phyloP scores from a whole-genome alignment of 2,113 vertebrate species.

The Lasiurus cinereus region DNA sequence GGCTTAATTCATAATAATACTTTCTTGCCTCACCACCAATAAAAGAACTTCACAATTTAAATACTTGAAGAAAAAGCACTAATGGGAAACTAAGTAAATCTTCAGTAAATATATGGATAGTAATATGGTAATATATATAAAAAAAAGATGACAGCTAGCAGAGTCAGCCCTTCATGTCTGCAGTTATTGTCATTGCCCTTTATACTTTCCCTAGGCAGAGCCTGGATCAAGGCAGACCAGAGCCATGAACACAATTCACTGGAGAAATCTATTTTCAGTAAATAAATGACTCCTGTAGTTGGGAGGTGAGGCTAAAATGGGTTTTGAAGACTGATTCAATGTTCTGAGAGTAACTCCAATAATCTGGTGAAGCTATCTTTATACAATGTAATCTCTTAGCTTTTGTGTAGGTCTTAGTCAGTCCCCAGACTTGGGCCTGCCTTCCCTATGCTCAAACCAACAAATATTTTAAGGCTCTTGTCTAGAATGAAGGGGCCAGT shows the following conservation, averaged over 20 bases:
- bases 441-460: not conserved
- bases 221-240: slow-evolving; percentile 36
- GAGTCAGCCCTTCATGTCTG: not conserved
- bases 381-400: not conserved
- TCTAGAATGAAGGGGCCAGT: not conserved
- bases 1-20: not conserved
- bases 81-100: slow-evolving; percentile 40
- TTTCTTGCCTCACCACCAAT: not conserved
- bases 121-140: not conserved
- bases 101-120: slow-evolving; percentile 1
- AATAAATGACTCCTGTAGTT: not conserved
- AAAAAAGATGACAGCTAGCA: not conserved
- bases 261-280: slow-evolving; percentile 61
- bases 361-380: not conserved
- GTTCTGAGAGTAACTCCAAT: not conserved
- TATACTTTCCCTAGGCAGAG: not conserved
- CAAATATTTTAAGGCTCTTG: slow-evolving; percentile 29
- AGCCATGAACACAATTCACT: not conserved
- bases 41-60: slow-evolving; percentile 34
- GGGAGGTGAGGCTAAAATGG: not conserved
- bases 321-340: not conserved
- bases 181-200: not conserved
- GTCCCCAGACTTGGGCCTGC: not conserved
- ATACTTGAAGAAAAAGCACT: slow-evolving; percentile 27
- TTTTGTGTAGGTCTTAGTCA: not conserved